Base-by-base conservation (phyloP, 1,140 invertebrate genomes). In the Drosophila grimshawi region DNA sequence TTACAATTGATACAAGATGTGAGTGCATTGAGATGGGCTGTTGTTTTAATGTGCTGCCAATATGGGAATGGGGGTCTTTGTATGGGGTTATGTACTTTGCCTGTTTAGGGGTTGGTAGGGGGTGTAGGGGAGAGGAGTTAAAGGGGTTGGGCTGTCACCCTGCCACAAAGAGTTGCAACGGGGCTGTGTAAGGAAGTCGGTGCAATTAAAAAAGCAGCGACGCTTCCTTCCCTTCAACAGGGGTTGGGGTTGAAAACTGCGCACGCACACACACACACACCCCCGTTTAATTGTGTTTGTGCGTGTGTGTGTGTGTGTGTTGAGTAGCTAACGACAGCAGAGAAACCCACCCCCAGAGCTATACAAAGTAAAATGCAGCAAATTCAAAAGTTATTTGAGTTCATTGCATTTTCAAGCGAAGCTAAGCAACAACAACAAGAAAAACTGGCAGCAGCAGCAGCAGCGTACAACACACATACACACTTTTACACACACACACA, bases 371-470 rank as follows among this genome's bases (percentile, higher is more conserved):
- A 89, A 89, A 89, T 89, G 85, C 85, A 89, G 85, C 78, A 89
- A 89, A 89, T 89, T 89, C 85, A 89, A 89, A 90, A 90, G 86
- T 90, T 90, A 90, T 90, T 90, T 86, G 88, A 90, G 88, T 90
- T 90, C 88, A 90, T 90, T 90, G 88, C 88, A 90, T 90, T 90
- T 90, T 86, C 86, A 83, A 90, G 77, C 80, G 71, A 88, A 80
- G 70, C 80, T 83, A 83, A 83, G 77, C 81, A 90, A 81, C 68
- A 86, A 75, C 51, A 64, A 55, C 49, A 39, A 78, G 57, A 68
- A 63, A 71, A 66, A 74, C 57, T 57, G 65, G 51, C 45, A 70
- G 62, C 65, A 72, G 72, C 65, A 72, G 72, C 65, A 73, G 64
- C 63, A 67, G 62, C 63, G 52, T 46, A 35, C 61, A 63, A 63